phyloP scores from a whole-genome alignment of 2,113 vertebrate genomes.

The Taurulus bubalis region DNA sequence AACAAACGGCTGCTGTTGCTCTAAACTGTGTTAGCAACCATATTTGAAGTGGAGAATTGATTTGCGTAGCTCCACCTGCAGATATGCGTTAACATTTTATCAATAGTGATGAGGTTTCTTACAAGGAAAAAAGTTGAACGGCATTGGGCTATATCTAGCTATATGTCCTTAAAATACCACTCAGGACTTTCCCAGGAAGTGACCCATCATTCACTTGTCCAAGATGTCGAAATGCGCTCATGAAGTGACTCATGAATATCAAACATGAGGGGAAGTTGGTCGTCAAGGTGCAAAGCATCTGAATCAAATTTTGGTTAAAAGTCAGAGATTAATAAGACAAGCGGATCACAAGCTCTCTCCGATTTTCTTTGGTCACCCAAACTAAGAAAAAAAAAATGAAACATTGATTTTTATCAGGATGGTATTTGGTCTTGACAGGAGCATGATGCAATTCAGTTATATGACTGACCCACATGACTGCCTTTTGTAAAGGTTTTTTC shows the following conservation, averaged over 20 bases:
- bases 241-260: not conserved
- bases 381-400: not conserved
- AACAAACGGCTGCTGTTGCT: not conserved
- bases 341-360: not conserved
- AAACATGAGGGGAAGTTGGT: not conserved
- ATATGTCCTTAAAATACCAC: not conserved
- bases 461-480: not conserved
- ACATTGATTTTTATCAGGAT: not conserved
- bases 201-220: not conserved
- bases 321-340: not conserved
- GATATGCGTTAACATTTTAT: conserved; percentile 11
- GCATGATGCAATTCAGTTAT: not conserved
- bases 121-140: conserved; percentile 20
- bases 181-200: not conserved
- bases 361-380: not conserved
- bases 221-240: conserved; percentile 34
- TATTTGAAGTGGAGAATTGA: conserved; percentile 8
- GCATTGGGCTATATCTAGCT: not conserved
- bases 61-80: conserved; percentile 27
- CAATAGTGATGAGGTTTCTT: not conserved
- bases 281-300: not conserved
- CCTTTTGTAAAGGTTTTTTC: not conserved
- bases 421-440: not conserved
- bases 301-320: not conserved
- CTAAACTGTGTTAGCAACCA: not conserved